Evolutionary conservation across 30 jellyfish, hydroid and myxozoan species (phyloP), one percentile per base, ranked within the genome.

Genomic region (Euphysa ruthae): DNA sequence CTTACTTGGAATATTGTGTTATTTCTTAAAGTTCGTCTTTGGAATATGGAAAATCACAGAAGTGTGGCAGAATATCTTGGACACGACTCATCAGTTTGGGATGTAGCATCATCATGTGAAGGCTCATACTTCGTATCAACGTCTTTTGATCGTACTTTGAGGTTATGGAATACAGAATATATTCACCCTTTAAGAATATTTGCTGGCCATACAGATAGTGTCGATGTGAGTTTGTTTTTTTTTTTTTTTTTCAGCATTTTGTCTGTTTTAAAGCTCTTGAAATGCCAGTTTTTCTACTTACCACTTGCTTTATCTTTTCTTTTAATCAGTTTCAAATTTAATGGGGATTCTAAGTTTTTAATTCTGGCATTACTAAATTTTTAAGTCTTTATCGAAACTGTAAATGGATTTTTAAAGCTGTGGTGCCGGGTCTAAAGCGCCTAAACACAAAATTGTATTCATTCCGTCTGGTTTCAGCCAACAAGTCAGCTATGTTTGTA

Each of bases 81-180:
- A 54, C 96, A 85, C 46, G 55, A 63, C 34, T 49, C 55, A n/a
- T 73, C 96, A 4, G 93, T 85, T 6, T 85, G 96, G 96, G 93
- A 78, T 69, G 77, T 78, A 56, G 56, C 81, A 49, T 35, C 92
- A 0, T 77, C 81, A 25, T 55, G 84, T 33, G 43, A 42, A 27
- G 96, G 91, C 12, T 33, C 84, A 15, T 85, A 85, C 72, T 85
- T 85, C 58, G 91, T 61, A 0, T 77, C 96, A 0, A 78, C 93
- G 20, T 85, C 96, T 8, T 49, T 70, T 42, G 96, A 85, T 58
- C 79, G 72, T 24, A 77, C 96, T 4, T 50, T 74, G 5, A 84
- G 96, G 10, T 72, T 85, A 30, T 85, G 96, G 96, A 43, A 85
- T 13, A 77, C 91, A 5, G 96, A 85, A 61, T 85, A 85, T 66